Evolutionary conservation across 2,888 invertebrate species (phyloP), one percentile per base, ranked within the genome.

Genomic region (Drosophila koepferae): DNA sequence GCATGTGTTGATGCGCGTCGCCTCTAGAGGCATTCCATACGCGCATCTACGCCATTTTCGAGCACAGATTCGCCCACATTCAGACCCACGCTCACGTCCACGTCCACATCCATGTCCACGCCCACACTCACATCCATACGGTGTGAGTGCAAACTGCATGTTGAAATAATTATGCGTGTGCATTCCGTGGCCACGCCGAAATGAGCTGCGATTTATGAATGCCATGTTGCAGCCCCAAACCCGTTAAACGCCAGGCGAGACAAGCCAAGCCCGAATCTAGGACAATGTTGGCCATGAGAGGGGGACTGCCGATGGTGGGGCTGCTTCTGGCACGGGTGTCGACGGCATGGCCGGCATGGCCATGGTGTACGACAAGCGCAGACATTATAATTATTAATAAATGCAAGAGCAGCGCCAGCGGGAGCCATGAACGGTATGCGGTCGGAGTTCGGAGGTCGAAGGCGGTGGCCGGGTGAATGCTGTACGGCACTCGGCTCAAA

Each of bases 371-470:
- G 86, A 76, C 80, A 79, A 75, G 78, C 72, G 76, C 85, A 89
- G 87, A 87, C 89, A 89, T 89, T 87, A 87, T 86, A 89, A 86
- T 86, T 89, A 86, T 86, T 86, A 89, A 89, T 86, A 86, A 86
- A 89, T 89, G 83, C 88, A 87, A 72, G 70, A 79, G 79, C 81
- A 76, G 48, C 75, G 41, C 60, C 66, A 69, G 66, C 63, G 66
- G 62, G 36, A 70, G 72, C 49, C 48, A 51, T 55, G 36, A 46
- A n/a, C 40, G 67, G 61, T 49, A 9, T 14, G 18, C 20, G 16
- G 18, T 18, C 7, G 51, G 10, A n/a, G 31, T 0, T 34, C 6
- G 34, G 40, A n/a, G 40, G 40, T 14, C 28, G 28, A 6, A 28
- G 8, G 31, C 16, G 2, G 4, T 9, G 3, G 28, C 28, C 9